Evolutionary conservation across 2,113 vertebrate species (phyloP).

Genomic region (Lophotis ruficrista): DNA sequence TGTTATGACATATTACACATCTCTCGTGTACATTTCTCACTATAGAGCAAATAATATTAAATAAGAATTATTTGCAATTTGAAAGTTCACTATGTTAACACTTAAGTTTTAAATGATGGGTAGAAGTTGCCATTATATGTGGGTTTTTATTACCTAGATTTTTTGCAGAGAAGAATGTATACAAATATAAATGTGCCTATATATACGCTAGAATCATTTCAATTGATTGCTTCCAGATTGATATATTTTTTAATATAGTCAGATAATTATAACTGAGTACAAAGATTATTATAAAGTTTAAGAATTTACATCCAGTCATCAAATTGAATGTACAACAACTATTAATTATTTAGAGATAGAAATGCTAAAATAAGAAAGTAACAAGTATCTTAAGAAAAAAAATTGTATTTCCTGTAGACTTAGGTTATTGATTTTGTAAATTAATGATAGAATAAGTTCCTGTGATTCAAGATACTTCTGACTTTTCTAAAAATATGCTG

Average conservation of each 20-base stretch:
- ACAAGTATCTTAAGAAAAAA: not conserved
- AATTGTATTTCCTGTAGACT: not conserved
- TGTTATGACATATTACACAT: not conserved
- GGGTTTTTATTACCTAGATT: not conserved
- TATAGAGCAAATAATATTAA: not conserved
- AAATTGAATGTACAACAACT: not conserved
- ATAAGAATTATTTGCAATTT: not conserved
- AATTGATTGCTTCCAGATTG: not conserved
- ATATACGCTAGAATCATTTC: not conserved
- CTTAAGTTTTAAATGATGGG: not conserved
- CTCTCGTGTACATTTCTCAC: not conserved
- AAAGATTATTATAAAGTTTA: not conserved
- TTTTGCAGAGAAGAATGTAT: not conserved
- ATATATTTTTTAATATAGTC: not conserved
- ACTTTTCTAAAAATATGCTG: not conserved
- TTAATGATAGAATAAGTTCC: not conserved
- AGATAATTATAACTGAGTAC: not conserved
- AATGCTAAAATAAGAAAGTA: conserved; percentile 24
- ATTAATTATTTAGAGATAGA: not conserved
- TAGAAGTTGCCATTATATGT: not conserved
- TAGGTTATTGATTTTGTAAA: not conserved
- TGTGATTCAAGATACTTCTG: not conserved
- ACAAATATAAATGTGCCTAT: not conserved
- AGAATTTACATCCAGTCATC: not conserved
- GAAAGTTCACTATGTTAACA: not conserved